Evolutionary conservation across 1,140 invertebrate species (phyloP).

Genomic region (Pararge aegeria): DNA sequence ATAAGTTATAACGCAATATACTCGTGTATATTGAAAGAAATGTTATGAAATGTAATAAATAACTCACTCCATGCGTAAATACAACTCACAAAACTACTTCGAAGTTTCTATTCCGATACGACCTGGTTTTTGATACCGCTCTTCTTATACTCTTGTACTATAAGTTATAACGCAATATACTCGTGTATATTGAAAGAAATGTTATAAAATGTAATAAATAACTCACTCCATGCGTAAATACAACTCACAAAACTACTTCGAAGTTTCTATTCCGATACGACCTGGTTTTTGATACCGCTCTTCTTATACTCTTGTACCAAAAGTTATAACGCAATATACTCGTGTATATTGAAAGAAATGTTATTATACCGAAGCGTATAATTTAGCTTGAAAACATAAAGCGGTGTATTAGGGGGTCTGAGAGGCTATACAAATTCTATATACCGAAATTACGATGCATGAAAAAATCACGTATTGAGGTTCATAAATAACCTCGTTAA

Average conservation of each 20-base stretch:
- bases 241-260: not conserved
- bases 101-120: too few relatives aligned
- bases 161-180: too few relatives aligned
- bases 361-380: not conserved
- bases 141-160: too few relatives aligned
- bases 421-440: not conserved
- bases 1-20: too few relatives aligned
- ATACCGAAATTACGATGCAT: not conserved
- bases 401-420: not conserved
- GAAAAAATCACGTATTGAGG: too few relatives aligned
- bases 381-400: not conserved
- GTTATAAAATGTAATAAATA: too few relatives aligned
- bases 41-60: too few relatives aligned
- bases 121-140: too few relatives aligned
- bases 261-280: not conserved
- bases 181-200: not conserved
- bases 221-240: too few relatives aligned
- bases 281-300: not conserved
- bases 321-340: not conserved
- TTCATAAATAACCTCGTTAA: too few relatives aligned
- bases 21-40: not conserved
- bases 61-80: too few relatives aligned
- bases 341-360: not conserved
- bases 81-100: too few relatives aligned
- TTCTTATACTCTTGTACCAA: not conserved